Percentiles rank a stretch among this genome's conserved stretches.
Evolutionary conservation across 1,140 invertebrate species (phyloP).

Genomic region (Listronotus oregonensis): DNA sequence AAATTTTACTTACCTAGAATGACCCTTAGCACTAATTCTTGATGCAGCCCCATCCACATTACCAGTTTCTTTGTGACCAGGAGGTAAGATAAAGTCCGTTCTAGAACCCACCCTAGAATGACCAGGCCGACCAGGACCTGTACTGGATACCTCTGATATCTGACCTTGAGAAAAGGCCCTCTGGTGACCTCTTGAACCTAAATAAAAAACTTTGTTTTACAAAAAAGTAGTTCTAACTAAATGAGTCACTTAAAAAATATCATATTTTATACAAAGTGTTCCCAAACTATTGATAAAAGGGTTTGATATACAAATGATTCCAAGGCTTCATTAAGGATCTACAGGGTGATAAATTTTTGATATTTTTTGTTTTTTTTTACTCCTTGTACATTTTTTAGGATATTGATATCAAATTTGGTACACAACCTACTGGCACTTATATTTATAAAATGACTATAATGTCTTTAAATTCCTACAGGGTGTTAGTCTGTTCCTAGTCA

Average conservation of each 20-base stretch:
- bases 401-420: too few relatives aligned
- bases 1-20: constrained; percentile 64
- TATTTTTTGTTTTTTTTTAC: too few relatives aligned
- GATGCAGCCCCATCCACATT: constrained; percentile 57
- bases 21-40: constrained; percentile 62
- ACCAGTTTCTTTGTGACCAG: constrained; percentile 69
- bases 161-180: constrained; percentile 85
- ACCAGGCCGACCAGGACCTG: constrained; percentile 57
- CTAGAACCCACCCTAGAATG: constrained; percentile 81
- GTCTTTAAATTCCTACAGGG: too few relatives aligned
- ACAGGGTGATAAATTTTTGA: too few relatives aligned
- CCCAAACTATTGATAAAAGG: too few relatives aligned
- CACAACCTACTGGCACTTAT: too few relatives aligned
- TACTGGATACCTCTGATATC: constrained; percentile 61
- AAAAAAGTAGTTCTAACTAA: neutral
- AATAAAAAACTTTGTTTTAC: neutral
- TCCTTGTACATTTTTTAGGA: too few relatives aligned
- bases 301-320: too few relatives aligned
- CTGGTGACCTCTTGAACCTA: constrained; percentile 69
- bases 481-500: too few relatives aligned
- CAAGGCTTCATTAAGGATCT: too few relatives aligned
- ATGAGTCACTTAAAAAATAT: neutral
- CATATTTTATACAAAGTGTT: too few relatives aligned
- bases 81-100: constrained; percentile 86
- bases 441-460: too few relatives aligned